Base-by-base conservation (phyloP, 2,888 invertebrate species). In the Cataglyphis cursor region DNA sequence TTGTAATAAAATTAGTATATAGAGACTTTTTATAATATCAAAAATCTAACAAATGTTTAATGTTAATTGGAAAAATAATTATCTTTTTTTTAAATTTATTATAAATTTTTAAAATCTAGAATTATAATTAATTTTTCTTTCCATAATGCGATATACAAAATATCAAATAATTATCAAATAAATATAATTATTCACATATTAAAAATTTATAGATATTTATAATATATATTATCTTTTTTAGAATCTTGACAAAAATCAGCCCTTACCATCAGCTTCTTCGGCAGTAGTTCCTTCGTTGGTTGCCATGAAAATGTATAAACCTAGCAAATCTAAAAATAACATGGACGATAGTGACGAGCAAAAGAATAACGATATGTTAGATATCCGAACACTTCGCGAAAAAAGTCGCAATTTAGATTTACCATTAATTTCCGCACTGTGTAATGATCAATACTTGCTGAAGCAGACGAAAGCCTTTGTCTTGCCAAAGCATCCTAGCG, bases 341-440 rank as follows among this genome's bases (percentile, higher is more conserved):
- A 12, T 44, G 57, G 86, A 87, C 8, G 87, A 90, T 18, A 85
- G 83, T 48, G 87, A 92, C 15, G 89, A 88, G 24, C 24, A 28
- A 1, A 91, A 93, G 68, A 92, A 93, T 24, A 93, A 94, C 61
- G 94, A 94, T 35, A 95, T 96, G 89, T 94, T 97, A 86, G 98
- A 98, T 95, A 98, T 98, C 92, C 97, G 97, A 93, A 97, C 97
- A 89, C 95, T 98, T 85, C 96, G 98, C 83, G 98, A 98, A 95
- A 98, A 98, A 95, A 98, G 98, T 95, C 97, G 97, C 94, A 97
- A 98, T 94, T 96, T 98, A 93, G 98, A 98, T 95, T 96, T 99
- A 95, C 99, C 99, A 28, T 96, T 99, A 85, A 98, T 99, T 93
- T 98, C 98, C 84, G 99, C 99, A 18, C 96, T 99, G 90, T 99